Base-by-base conservation (phyloP, 1,140 invertebrate genomes). In the Hestina assimilis region DNA sequence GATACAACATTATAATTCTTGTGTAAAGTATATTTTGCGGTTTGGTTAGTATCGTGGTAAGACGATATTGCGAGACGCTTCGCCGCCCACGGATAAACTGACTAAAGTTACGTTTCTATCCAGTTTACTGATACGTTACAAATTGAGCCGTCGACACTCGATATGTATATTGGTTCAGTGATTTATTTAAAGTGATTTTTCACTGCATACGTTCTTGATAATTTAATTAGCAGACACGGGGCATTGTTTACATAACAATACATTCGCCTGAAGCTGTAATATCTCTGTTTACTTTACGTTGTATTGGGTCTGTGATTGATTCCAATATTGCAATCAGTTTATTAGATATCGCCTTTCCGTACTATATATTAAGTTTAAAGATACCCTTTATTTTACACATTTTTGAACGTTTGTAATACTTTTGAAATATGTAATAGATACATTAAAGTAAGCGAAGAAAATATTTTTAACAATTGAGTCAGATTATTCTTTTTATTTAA, bases 21-120 rank as follows among this genome's bases (percentile, higher is more conserved):
- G 43, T 64, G 76, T 79, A 77, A 78, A 63, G 62, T 72, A 82
- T 79, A 78, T 69, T 69, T 72, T 82, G 79, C 68, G 79, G 72
- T 79, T 69, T 63, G 59, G 60, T 55, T 59, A 29, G 41, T 42
- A 51, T 17, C 45, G 59, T 31, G 41, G 77, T 70, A 74, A 78
- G 65, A 29, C 57, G 67, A 80, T 74, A 72, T 45, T 38, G 17
- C 48, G 69, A 60, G 62, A 68, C 71, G 73, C 62, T 57, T 69
- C 74, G 60, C 61, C 67, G 67, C 74, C 70, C 76, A 75, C 69
- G 68, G 62, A 48, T 53, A 56, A 59, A 69, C 68, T 66, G 66
- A 70, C 41, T 72, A 63, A 58, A 69, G 69, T 77, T 75, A 71
- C 69, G 52, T 64, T 66, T 68, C 65, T 66, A 71, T 70, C 65